Evolutionary conservation across 1,140 invertebrate genomes (phyloP), one percentile per base, ranked within the genome.

Genomic region (Oscheius sp.): DNA sequence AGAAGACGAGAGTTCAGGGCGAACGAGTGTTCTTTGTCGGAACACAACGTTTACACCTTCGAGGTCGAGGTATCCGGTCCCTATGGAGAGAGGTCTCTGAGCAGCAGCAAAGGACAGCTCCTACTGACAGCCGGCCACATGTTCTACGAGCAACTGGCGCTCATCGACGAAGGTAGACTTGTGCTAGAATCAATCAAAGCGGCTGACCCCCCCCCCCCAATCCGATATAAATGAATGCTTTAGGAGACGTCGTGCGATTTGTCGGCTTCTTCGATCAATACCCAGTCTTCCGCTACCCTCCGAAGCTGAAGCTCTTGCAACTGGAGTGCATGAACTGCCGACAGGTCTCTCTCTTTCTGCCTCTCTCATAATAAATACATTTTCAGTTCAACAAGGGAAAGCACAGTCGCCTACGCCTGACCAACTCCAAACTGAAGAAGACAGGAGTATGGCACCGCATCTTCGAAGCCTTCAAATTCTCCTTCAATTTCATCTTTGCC

Each of bases 401-500:
- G 31, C 34, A 78, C 42, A 68, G 70, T 36, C 66, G 77, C 31
- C 62, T 79, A n/a, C 46, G 59, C 32, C 20, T 81, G 1, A 81
- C 80, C 18, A 79, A 69, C 36, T 77, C 77, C 23, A 81, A 81
- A 68, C 49, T 61, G 35, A 72, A 77, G 20, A 42, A 68, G 13
- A 68, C 75, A 23, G 64, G 73, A 31, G 10, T 81, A 4, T 81
- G 80, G 80, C 32, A 70, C 18, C 74, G 79, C 32, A 61, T 81
- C 13, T 78, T 79, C 46, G 80, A 75, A 36, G 78, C 81, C 23
- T 82, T 82, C 62, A 77, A 76, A 45, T 80, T 83, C 31, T 58
- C 82, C 59, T 81, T 81, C 61, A 81, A 81, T 58, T 81, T 81
- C 65, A 38, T 81, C 7, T 81, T 81, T 46, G 78, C 80, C 10